Evolutionary conservation across 2,797 vertebrate species (phyloP).

Genomic region (Buphagus erythrorhynchus): DNA sequence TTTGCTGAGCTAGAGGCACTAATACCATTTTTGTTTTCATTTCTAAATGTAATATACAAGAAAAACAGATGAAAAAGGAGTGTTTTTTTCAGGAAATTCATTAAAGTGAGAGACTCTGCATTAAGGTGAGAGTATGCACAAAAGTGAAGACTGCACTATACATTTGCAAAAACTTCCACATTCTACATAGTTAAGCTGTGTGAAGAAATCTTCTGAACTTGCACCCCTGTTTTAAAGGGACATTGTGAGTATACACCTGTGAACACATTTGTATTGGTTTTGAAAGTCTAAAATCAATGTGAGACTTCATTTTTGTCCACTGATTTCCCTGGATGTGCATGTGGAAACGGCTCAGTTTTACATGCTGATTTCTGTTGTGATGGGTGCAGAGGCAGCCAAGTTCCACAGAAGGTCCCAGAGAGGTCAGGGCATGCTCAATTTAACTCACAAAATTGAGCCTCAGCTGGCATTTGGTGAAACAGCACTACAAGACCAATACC

Average conservation of each 20-base stretch:
- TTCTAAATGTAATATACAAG: not conserved
- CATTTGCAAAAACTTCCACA: not conserved
- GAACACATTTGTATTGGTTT: not conserved
- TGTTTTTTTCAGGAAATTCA: not conserved
- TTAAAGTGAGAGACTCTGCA: not conserved
- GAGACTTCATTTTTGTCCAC: not conserved
- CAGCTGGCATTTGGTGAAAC: not conserved
- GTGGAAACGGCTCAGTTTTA: not conserved
- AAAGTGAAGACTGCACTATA: not conserved
- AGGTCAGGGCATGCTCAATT: not conserved
- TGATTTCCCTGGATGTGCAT: not conserved
- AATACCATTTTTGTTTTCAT: not conserved
- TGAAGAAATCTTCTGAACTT: not conserved
- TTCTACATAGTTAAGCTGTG: not conserved
- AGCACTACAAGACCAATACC: not conserved
- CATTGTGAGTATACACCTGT: fast-evolving
- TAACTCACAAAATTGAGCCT: not conserved
- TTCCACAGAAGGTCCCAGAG: not conserved
- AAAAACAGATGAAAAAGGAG: not conserved
- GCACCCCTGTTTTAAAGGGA: not conserved
- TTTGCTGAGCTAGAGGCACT: not conserved
- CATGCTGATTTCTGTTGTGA: not conserved
- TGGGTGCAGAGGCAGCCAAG: not conserved
- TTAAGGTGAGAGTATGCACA: not conserved
- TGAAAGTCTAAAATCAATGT: not conserved